These are phyloP conservation scores for Drosophila malerkotliana DNA, from an alignment of 1,140 invertebrate genomes.

Conservation along the genomic window DNA sequence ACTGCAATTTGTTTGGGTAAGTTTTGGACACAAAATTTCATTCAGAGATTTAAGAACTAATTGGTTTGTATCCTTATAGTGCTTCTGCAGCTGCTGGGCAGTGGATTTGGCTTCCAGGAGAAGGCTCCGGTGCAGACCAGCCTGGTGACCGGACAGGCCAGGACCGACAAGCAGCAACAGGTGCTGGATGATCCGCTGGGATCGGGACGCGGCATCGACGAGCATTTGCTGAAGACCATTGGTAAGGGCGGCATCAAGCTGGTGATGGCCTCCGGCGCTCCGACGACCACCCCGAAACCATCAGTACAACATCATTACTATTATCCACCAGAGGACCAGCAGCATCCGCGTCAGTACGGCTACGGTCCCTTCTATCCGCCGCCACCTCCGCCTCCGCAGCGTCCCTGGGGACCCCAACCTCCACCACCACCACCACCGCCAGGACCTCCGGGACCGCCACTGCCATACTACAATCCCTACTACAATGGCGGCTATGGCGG, in stretches of 20 bases:
- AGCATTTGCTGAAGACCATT: conserved; percentile 59
- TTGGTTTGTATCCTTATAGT: conserved; percentile 25
- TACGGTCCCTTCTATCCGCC: conserved; percentile 25
- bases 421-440: conserved; percentile 35
- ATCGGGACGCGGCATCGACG: conserved; percentile 52
- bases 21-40: not conserved
- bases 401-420: conserved; percentile 45
- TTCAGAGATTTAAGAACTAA: not conserved
- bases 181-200: conserved; percentile 40
- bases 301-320: conserved; percentile 73
- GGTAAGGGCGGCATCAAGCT: conserved; percentile 74
- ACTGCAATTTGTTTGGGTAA: conserved; percentile 32
- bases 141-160: conserved; percentile 42
- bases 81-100: conserved; percentile 40
- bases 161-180: conserved; percentile 57
- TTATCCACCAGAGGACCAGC: conserved; percentile 68
- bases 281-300: conserved; percentile 60
- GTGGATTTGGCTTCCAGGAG: conserved; percentile 50
- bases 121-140: conserved; percentile 57
- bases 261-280: conserved; percentile 44
- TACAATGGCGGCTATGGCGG: conserved; percentile 23
- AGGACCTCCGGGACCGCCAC: conserved; percentile 15
- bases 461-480: conserved; percentile 48
- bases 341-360: conserved; percentile 60
- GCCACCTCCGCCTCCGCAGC: conserved; percentile 12